Conservation (phyloP, 23 tunicate species). For the Ascidia mentula region DNA sequence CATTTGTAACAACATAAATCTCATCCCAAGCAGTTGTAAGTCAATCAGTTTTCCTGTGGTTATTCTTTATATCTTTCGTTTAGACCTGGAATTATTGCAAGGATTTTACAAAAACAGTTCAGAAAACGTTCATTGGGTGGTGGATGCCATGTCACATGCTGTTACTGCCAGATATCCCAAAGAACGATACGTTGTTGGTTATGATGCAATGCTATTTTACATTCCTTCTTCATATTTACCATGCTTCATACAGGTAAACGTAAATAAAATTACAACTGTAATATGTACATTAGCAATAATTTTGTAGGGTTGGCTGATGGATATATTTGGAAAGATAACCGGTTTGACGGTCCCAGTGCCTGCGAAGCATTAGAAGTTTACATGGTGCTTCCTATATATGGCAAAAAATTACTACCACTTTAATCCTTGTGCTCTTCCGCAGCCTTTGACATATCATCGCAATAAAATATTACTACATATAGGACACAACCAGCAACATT, state of each 20-base stretch:
- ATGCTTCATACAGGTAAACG: neutral
- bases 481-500: too few relatives aligned
- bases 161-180: slow-evolving; percentile 5
- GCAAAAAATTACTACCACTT: too few relatives aligned
- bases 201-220: neutral
- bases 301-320: neutral
- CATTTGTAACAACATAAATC: too few relatives aligned
- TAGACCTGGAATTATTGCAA: neutral
- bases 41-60: too few relatives aligned
- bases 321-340: neutral
- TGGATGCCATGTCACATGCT: slow-evolving; percentile 7
- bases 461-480: too few relatives aligned
- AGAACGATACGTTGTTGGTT: slow-evolving; percentile 11
- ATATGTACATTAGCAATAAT: too few relatives aligned
- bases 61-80: too few relatives aligned
- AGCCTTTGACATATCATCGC: too few relatives aligned
- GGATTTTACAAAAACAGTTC: neutral
- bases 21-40: too few relatives aligned
- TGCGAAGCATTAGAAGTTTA: too few relatives aligned
- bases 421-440: too few relatives aligned
- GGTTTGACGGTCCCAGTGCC: neutral
- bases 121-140: slow-evolving; percentile 1
- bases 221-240: slow-evolving; percentile 11
- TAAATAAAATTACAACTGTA: neutral
- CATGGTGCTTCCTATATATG: too few relatives aligned